A percentile compares a stretch with the other conserved stretches of the same genome.
phyloP scores from a whole-genome alignment of 2,888 invertebrate species.

The Prosapia bicincta region DNA sequence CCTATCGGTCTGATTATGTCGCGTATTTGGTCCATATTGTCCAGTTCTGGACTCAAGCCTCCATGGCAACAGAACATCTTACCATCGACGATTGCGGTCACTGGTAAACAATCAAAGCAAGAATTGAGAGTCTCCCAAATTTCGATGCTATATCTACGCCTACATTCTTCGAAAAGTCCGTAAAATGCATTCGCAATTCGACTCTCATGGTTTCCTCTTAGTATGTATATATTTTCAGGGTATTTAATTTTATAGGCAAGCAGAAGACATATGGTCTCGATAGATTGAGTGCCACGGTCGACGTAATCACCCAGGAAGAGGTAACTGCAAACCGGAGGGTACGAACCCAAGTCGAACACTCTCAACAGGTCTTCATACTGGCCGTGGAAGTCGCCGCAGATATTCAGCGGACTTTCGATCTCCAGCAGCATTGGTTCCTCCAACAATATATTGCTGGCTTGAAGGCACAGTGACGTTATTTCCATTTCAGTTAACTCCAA shows the following conservation, averaged over 20 bases:
- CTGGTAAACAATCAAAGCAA: conserved; percentile 53
- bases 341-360: not conserved
- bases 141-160: conserved; percentile 40
- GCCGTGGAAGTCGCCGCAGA: not conserved
- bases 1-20: conserved; percentile 55
- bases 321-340: not conserved
- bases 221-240: not conserved
- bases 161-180: not conserved
- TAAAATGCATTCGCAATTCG: not conserved
- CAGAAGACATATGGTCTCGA: not conserved
- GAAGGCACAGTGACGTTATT: not conserved
- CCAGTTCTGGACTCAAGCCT: conserved; percentile 48
- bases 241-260: not conserved
- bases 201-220: not conserved
- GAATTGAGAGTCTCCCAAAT: conserved; percentile 46
- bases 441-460: not conserved
- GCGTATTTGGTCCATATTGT: conserved; percentile 54
- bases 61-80: conserved; percentile 64
- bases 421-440: not conserved
- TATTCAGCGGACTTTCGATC: not conserved
- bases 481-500: not conserved
- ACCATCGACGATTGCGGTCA: conserved; percentile 60
- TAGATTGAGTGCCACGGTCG: not conserved
- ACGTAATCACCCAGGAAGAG: not conserved
- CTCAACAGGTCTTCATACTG: not conserved